Evolutionary conservation across 2,797 vertebrate genomes (phyloP).

Genomic region (Chelonia mydas): DNA sequence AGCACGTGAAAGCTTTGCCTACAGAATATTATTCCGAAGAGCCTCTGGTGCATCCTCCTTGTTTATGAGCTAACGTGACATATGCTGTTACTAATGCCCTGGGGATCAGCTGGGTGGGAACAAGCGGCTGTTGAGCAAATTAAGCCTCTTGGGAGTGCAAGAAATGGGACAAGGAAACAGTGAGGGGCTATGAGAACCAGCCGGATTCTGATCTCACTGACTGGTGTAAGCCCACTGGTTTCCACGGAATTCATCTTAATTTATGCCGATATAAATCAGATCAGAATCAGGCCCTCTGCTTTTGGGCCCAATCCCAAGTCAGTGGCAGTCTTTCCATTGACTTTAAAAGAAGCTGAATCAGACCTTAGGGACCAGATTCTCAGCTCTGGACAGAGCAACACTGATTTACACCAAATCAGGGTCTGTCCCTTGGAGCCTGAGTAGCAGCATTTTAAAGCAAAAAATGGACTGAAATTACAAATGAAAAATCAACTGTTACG

Average conservation of each 20-base stretch:
- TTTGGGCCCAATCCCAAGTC: neutral
- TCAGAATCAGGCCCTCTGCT: neutral
- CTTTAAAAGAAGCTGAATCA: neutral
- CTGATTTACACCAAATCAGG: neutral
- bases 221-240: accelerated
- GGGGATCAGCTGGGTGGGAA: neutral
- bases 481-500: accelerated
- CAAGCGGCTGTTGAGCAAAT: neutral
- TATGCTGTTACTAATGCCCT: accelerated
- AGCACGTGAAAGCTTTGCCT: accelerated
- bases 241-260: neutral
- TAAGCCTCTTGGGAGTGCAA: neutral
- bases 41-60: accelerated
- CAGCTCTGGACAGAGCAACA: neutral
- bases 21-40: neutral
- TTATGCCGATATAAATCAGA: accelerated
- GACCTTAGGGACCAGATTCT: neutral
- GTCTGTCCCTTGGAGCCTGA: neutral
- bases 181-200: accelerated
- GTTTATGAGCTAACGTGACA: neutral
- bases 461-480: neutral
- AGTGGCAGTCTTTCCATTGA: accelerated
- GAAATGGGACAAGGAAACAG: neutral
- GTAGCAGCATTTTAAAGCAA: neutral
- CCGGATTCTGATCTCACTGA: accelerated